Evolutionary conservation across 2,888 invertebrate species (phyloP), one percentile per base, ranked within the genome.

Genomic region (Tenthredo distinguenda): DNA sequence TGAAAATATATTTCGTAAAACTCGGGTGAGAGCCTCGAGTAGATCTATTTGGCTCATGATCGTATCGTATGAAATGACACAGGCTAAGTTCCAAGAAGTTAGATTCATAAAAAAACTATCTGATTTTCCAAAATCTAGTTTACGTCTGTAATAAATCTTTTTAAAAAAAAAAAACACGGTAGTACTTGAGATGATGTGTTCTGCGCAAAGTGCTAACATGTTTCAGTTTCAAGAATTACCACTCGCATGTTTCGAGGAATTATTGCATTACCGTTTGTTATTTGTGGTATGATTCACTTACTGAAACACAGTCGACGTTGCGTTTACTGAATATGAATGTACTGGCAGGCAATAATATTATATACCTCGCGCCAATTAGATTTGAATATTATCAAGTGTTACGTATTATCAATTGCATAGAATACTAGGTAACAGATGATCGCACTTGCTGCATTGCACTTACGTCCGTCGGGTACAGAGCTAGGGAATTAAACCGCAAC

Each of bases 281-380:
- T 77, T 77, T 31, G 81, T 31, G 9, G 21, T 77, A 77, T 77
- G 77, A 77, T 77, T 77, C 77, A 77, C 9, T n/a, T 34, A 26
- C 26, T 77, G 21, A 55, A 50, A 50, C 43, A 40, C 55, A 55
- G 18, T 77, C 55, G 18, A 68, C 43, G 26, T 0, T 21, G 47
- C 26, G 18, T 43, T 21, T 74, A 10, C 47, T 31, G 12, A 31
- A 77, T 55, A 77, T 31, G 21, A 77, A 77, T 55, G 21, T 62
- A 68, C 68, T 18, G 34, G 34, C 31, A 15, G 26, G 15, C 18
- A 18, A 40, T 26, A 47, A 47, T 15, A 10, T 50, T 26, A 34
- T 34, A 31, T 55, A 47, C 50, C 26, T 55, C 77, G 50, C 18
- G 26, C 43, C 77, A 77, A 77, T 77, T 77, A 77, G n/a, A 55